Evolutionary conservation across 2,888 invertebrate species (phyloP), one percentile per base, ranked within the genome.

Genomic region (Heliconius hortense): DNA sequence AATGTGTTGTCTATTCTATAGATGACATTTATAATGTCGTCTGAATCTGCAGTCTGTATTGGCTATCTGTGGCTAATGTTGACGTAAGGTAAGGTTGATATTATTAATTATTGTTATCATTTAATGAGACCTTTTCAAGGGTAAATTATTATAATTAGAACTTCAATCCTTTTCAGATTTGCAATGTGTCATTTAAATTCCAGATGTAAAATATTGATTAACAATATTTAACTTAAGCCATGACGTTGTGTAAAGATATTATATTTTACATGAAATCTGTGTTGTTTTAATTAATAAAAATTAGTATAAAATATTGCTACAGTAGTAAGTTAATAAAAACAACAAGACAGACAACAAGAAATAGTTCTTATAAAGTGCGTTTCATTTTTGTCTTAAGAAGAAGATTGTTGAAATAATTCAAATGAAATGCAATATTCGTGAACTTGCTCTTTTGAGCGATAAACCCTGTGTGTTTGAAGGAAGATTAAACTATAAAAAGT

Each of bases 401-500:
- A 66, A 66, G 24, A 39, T 39, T 66, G 39, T 66, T 15, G 11
- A 66, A 66, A 66, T 39, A 24, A 43, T 66, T 66, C 39, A 66
- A 66, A 97, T 97, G 96, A 95, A 96, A 92, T 96, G 95, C 89
- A 97, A 96, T 88, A 95, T 96, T 80, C 95, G 94, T 85, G 96
- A 96, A 89, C 90, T 97, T 79, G 94, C 95, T 83, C 95, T 95
- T 80, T 85, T 96, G 86, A 95, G 96, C 87, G 95, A 95, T 84
- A 94, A 94, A 77, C 95, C 95, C 79, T 92, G 94, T 83, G 94
- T 95, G 78, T 93, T 96, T 78, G 96, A 97, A 92, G 97, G 97
- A 78, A 94, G 96, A 87, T 90, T 97, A 81, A 96, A 96, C 85
- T 96, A 97, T 86, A 96, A 96, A 92, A 95, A 95, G 85, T 90